Evolutionary conservation across 1,140 invertebrate species (phyloP).

Genomic region (Drosophila virilis): DNA sequence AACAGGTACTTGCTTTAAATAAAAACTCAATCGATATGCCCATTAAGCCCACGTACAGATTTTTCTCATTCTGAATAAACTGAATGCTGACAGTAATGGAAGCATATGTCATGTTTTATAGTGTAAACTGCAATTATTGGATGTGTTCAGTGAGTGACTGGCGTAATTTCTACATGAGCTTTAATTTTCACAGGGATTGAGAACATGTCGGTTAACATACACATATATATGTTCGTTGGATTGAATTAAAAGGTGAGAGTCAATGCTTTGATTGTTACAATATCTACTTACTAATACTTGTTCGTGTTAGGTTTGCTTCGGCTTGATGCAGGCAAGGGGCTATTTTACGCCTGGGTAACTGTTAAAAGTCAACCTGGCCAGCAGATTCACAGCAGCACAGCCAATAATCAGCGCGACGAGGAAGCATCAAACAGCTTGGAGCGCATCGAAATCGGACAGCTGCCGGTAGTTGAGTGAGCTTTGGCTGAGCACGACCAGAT

Average conservation of each 20-base stretch:
- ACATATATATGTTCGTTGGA: too few relatives aligned
- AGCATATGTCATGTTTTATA: neutral
- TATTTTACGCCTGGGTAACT: constrained; percentile 16
- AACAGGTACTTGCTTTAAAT: too few relatives aligned
- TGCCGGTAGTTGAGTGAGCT: constrained; percentile 63
- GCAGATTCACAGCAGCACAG: constrained; percentile 14
- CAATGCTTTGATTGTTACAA: neutral
- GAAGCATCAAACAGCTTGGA: constrained; percentile 56
- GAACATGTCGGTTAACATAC: neutral
- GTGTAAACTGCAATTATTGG: constrained; percentile 1
- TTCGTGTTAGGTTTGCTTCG: neutral
- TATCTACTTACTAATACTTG: too few relatives aligned
- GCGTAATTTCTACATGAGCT: constrained; percentile 1
- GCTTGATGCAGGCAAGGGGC: neutral
- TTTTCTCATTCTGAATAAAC: too few relatives aligned
- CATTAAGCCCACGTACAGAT: too few relatives aligned
- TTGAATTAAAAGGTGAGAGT: too few relatives aligned
- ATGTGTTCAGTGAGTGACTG: neutral
- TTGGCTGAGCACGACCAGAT: neutral
- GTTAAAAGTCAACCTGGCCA: constrained; percentile 32
- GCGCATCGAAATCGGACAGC: constrained; percentile 57
- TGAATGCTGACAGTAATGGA: too few relatives aligned
- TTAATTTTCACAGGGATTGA: constrained; percentile 15
- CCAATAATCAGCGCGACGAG: constrained; percentile 47
- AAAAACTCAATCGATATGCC: too few relatives aligned